A percentile compares a stretch with the other conserved stretches of the same genome.
Evolutionary conservation across 2,113 vertebrate species (phyloP).

Genomic region (Morone chrysops): DNA sequence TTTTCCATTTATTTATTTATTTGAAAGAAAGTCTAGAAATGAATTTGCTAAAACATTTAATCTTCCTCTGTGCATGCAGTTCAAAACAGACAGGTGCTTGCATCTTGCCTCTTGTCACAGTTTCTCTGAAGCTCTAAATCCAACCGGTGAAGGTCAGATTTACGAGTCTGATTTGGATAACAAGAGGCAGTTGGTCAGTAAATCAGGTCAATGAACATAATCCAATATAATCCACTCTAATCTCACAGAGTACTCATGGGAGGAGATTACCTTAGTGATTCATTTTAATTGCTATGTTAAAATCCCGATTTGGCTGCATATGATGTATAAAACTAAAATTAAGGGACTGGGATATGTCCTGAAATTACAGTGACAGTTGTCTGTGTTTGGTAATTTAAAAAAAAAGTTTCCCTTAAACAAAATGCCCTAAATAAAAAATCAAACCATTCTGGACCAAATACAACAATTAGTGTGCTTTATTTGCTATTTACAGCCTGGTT

Average conservation of each 20-base stretch:
- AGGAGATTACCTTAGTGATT: conserved; percentile 73
- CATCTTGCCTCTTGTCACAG: conserved; percentile 20
- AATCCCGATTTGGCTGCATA: conserved; percentile 66
- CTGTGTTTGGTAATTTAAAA: neutral
- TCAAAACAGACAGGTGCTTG: conserved; percentile 22
- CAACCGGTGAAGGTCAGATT: conserved; percentile 62
- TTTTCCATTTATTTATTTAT: conserved; percentile 1
- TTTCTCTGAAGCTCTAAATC: conserved; percentile 53
- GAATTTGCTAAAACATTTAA: neutral
- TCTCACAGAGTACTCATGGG: conserved; percentile 63
- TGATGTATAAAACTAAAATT: conserved; percentile 46
- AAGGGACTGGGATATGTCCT: neutral
- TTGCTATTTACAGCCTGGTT: neutral
- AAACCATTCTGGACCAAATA: neutral
- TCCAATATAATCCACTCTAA: conserved; percentile 81
- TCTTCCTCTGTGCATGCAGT: neutral
- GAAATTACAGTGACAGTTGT: neutral
- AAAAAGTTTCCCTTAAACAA: neutral
- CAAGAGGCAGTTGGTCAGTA: conserved; percentile 68
- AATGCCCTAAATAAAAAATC: neutral
- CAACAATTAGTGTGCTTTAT: neutral
- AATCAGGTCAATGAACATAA: conserved; percentile 81
- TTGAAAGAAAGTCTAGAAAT: neutral
- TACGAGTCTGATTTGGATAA: conserved; percentile 65
- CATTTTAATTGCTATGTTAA: conserved; percentile 75